Evolutionary conservation across 2,113 vertebrate species (phyloP).

Genomic region (Caracal caracal): DNA sequence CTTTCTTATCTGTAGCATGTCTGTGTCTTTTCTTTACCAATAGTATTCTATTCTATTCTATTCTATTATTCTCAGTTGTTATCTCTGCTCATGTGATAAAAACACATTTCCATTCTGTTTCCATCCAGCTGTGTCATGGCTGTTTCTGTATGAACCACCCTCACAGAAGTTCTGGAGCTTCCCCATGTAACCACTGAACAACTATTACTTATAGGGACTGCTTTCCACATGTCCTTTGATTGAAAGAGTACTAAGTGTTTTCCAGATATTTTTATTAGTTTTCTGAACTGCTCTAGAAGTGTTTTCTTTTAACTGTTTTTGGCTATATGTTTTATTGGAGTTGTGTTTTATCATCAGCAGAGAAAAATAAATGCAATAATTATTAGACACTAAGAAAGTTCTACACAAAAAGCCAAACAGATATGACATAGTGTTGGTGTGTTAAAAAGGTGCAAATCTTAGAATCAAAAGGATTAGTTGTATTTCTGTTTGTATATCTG

Average conservation of each 20-base stretch:
- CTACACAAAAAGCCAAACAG: background rate
- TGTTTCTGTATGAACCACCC: background rate
- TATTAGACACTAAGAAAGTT: background rate
- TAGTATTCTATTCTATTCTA: background rate
- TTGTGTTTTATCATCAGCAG: background rate
- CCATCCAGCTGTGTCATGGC: background rate
- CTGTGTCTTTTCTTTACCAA: background rate
- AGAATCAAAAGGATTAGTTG: background rate
- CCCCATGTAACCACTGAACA: background rate
- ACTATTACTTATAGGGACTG: background rate
- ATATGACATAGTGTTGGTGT: background rate
- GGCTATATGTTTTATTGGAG: background rate
- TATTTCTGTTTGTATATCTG: background rate
- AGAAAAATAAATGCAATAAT: background rate
- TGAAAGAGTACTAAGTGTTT: background rate
- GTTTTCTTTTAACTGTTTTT: background rate
- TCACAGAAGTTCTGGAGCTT: background rate
- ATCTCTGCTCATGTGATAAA: background rate
- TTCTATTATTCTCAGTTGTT: no score
- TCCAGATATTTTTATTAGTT: background rate
- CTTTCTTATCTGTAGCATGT: background rate
- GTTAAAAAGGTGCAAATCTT: background rate
- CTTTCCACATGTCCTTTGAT: background rate
- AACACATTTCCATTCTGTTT: background rate
- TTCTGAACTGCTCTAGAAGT: background rate